Base-by-base conservation (phyloP, 2,113 vertebrate genomes). In the Bolborhynchus lineola region DNA sequence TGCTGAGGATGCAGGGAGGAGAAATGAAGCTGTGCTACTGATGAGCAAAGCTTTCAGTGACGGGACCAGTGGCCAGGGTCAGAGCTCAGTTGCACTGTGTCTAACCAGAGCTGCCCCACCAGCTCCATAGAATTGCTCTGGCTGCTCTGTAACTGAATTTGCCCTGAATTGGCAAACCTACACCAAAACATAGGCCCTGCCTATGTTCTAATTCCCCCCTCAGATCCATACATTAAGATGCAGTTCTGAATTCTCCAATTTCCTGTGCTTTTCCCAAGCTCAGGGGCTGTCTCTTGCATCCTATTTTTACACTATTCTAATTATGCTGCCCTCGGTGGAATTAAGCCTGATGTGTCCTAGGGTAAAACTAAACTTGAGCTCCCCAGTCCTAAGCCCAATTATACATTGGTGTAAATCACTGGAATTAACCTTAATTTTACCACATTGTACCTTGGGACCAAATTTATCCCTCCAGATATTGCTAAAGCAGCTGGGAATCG, bases 281-380 rank as follows among this genome's bases (percentile, higher is more conserved):
- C 52, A 1, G 70, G 74, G 78, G 14, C 74, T 50, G 25, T 29
- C 70, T 85, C 29, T 57, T 79, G 16, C 55, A 86, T 75, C 65
- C 81, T 96, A 94, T 95, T 95, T 94, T 96, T 93, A 62, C n/a
- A 29, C 1, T 14, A 31, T 16, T 87, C 74, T 86, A 93, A 95
- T 95, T 92, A 86, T 19, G 16, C 59, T 20, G 52, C 8, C 57
- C 92, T 42, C 31, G 0, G 2, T 63, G 79, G 90, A 88, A 69
- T 83, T 82, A 9, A 3, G 28, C 68, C 62, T 25, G 41, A 24
- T 59, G 25, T 9, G 44, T 88, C 80, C 52, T 14, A 53, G 77
- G 67, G 75, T 85, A 26, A 25, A 47, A 53, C 67, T 39, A 7
- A 57, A 47, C 63, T 72, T 3, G 2, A 62, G 50, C 49, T 94